Conservation (phyloP, 1,140 invertebrate genomes). For the Laodelphax striatellus region DNA sequence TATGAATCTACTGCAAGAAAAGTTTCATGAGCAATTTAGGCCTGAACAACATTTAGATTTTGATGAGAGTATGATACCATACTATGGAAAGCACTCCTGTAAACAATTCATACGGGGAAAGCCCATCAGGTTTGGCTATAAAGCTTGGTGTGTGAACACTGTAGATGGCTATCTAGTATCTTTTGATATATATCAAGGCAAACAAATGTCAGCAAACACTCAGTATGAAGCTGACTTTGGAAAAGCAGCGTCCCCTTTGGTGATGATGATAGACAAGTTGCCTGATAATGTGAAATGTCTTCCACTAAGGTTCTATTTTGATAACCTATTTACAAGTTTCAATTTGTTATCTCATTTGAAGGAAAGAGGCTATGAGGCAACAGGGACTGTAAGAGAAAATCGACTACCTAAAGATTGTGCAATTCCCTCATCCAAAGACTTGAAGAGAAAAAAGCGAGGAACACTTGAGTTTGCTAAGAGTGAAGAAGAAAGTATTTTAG, state of each 20-base stretch:
- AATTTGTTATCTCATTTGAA: conserved; percentile 19
- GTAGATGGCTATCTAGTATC: conserved; percentile 21
- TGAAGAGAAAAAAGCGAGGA: conserved; percentile 14
- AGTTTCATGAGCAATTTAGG: conserved; percentile 19
- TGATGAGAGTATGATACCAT: conserved; percentile 24
- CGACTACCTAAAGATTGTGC: conserved; percentile 18
- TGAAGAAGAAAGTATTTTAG: conserved; percentile 6
- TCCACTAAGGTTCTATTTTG: conserved; percentile 21
- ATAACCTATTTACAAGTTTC: conserved; percentile 26
- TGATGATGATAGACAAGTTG: conserved; percentile 21
- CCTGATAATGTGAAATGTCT: conserved; percentile 5
- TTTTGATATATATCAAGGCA: conserved; percentile 28
- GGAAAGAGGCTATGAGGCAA: conserved; percentile 16
- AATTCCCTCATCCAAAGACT: conserved; percentile 12
- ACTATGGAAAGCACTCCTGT: conserved; percentile 24
- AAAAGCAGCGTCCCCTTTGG: conserved; percentile 21
- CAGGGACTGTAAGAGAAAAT: conserved; percentile 24
- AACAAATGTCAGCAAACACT: conserved; percentile 13
- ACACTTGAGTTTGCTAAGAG: not conserved
- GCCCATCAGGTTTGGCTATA: conserved; percentile 22
- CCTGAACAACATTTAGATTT: conserved; percentile 15
- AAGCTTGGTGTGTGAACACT: conserved; percentile 18
- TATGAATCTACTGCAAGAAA: conserved; percentile 13
- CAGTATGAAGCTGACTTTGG: conserved; percentile 21
- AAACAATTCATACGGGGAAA: conserved; percentile 25